phyloP scores from a whole-genome alignment of 1,140 invertebrate genomes.

The Polyergus mexicanus region DNA sequence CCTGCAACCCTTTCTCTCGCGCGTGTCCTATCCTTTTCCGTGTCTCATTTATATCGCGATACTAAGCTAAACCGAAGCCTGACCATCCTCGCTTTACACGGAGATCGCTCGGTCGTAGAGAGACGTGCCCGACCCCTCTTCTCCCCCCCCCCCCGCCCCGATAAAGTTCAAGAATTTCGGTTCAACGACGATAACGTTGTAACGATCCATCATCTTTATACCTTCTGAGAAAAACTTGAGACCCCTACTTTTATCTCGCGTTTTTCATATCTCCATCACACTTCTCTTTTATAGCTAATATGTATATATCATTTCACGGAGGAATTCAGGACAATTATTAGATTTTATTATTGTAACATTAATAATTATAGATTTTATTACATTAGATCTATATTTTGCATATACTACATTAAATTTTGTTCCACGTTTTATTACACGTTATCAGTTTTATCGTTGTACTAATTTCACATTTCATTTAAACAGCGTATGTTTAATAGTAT shows the following conservation, averaged over 20 bases:
- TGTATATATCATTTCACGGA: neutral
- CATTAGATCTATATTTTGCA: neutral
- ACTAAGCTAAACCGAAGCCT: constrained; percentile 32
- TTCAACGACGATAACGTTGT: constrained; percentile 14
- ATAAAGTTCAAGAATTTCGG: neutral
- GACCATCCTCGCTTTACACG: constrained; percentile 20
- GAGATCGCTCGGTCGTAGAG: neutral
- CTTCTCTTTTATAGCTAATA: neutral
- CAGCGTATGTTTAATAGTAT: too few relatives aligned
- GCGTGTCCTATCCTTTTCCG: neutral
- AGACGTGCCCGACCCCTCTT: too few relatives aligned
- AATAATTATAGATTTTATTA: constrained; percentile 7
- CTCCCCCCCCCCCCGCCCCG: neutral
- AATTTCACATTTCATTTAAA: too few relatives aligned
- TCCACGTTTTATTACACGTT: neutral
- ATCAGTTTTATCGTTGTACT: neutral
- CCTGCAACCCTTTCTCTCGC: constrained; percentile 53
- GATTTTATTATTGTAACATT: neutral
- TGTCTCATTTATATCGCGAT: constrained; percentile 42
- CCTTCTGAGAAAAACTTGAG: constrained; percentile 13
- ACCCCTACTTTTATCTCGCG: constrained; percentile 8
- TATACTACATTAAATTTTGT: neutral
- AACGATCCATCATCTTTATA: constrained; percentile 22
- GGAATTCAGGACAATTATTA: neutral
- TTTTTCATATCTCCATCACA: neutral